These are phyloP conservation scores for Streblospio benedicti DNA, from an alignment of 1,140 invertebrate species.

Conservation along the genomic window DNA sequence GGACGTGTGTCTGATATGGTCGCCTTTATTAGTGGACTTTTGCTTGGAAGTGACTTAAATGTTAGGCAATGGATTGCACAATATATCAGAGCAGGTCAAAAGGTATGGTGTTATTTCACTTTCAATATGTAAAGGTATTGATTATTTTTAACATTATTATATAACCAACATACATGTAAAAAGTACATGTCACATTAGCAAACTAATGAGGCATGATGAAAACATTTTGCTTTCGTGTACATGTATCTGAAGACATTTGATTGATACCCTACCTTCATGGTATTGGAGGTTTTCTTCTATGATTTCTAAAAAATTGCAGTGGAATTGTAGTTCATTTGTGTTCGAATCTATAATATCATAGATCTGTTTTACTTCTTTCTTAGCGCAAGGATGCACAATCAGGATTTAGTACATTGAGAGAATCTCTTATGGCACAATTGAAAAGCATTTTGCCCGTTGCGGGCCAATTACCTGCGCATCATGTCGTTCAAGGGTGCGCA, in stretches of 20 bases:
- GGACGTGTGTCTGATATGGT: constrained; percentile 53
- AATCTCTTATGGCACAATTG: constrained; percentile 65
- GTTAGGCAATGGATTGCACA: constrained; percentile 84
- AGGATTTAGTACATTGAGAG: constrained; percentile 65
- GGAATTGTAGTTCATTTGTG: no score
- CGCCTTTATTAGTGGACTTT: constrained; percentile 79
- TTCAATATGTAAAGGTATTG: constrained; percentile 14
- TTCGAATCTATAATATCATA: no score
- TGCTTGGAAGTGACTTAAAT: constrained; percentile 81
- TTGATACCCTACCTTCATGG: no score
- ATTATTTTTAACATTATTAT: background rate
- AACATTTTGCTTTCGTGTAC: no score
- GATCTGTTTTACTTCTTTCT: constrained; percentile 14
- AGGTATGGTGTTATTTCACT: constrained; percentile 49
- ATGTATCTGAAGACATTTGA: no score
- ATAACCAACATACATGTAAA: no score
- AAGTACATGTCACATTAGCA: no score
- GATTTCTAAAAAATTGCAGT: no score
- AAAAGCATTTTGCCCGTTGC: constrained; percentile 52
- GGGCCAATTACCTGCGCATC: constrained; percentile 55
- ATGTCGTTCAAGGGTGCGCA: constrained; percentile 71
- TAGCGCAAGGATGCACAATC: constrained; percentile 63
- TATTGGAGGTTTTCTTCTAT: no score
- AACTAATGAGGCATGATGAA: no score
- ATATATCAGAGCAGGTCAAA: constrained; percentile 83